Evolutionary conservation across 1,140 invertebrate genomes (phyloP).

Genomic region (Lepidostoma basale): DNA sequence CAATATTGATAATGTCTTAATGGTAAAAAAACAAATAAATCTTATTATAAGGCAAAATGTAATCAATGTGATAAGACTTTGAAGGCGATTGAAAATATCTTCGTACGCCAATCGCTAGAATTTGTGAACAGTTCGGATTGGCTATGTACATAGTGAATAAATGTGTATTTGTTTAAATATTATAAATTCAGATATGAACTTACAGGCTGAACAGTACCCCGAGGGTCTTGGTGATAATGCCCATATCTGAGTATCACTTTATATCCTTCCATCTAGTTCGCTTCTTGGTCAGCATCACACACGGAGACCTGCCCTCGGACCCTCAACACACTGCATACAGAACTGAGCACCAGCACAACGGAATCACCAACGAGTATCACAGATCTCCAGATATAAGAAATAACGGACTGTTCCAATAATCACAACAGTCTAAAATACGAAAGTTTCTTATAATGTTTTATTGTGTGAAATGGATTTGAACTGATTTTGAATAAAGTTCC

Average conservation of each 20-base stretch:
- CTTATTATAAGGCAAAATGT: too few relatives aligned
- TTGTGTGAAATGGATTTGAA: too few relatives aligned
- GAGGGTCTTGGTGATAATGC: constrained; percentile 72
- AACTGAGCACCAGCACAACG: neutral
- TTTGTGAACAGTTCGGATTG: too few relatives aligned
- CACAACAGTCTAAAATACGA: neutral
- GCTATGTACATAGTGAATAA: too few relatives aligned
- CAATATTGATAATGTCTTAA: too few relatives aligned
- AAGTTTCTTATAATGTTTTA: neutral
- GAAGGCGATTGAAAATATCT: too few relatives aligned
- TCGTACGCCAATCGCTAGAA: too few relatives aligned
- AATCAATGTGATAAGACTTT: too few relatives aligned
- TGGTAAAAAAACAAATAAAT: too few relatives aligned
- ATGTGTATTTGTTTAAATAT: too few relatives aligned
- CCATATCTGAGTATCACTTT: constrained; percentile 60
- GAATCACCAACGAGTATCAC: neutral
- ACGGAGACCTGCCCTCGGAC: neutral
- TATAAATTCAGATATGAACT: too few relatives aligned
- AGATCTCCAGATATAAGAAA: neutral
- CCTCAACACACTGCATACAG: neutral
- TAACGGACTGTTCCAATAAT: neutral
- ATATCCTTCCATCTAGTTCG: constrained; percentile 43
- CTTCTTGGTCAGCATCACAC: constrained; percentile 20
- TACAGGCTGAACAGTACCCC: constrained; percentile 76
- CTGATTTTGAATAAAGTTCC: too few relatives aligned